Base-by-base conservation (phyloP, 1,140 invertebrate species). In the Drosophila parabipectinata region DNA sequence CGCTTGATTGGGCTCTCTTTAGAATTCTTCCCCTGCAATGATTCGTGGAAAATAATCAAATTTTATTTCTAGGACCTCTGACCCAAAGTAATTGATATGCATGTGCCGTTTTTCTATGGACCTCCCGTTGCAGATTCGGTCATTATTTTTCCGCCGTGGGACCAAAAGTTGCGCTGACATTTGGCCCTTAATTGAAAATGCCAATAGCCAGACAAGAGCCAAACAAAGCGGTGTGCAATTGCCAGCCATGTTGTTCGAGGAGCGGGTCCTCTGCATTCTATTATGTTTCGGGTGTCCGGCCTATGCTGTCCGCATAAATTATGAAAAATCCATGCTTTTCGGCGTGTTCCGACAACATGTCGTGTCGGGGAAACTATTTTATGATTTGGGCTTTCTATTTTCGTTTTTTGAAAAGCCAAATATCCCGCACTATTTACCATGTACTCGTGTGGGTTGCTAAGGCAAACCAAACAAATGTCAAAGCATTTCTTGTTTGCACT, bases 101-200 rank as follows among this genome's bases (percentile, higher is more conserved):
- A 73, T 73, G 58, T 52, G 51, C 41, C 69, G 69, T 37, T 55
- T 55, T 63, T 73, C 63, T 39, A 64, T 45, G 12, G n/a, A 59
- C 9, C 18, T 39, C 9, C 26, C 34, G 57, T 44, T 28, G 57
- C 61, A 64, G 32, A 28, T 63, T 32, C 18, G 10, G 10, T 32
- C 21, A 66, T 63, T 48, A 66, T 63, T 67, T 50, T 51, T 3
- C 47, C 32, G 59, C 58, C 21, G 14, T 21, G n/a, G 30, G 32
- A 47, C 50, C 28, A 26, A 24, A 24, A 14, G 26, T 44, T 44
- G n/a, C 44, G 41, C 44, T 51, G 62, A 53, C 55, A 76, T 68
- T 76, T 76, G 67, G 67, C 51, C 73, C 67, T 76, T 76, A 76
- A 76, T 76, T 76, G 73, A 76, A 76, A 76, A 76, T 68, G 72